A percentile compares a stretch with the other conserved stretches of the same genome.
Evolutionary conservation across 2,797 vertebrate species (phyloP).

Genomic region (Myoxocephalus aenaeus): DNA sequence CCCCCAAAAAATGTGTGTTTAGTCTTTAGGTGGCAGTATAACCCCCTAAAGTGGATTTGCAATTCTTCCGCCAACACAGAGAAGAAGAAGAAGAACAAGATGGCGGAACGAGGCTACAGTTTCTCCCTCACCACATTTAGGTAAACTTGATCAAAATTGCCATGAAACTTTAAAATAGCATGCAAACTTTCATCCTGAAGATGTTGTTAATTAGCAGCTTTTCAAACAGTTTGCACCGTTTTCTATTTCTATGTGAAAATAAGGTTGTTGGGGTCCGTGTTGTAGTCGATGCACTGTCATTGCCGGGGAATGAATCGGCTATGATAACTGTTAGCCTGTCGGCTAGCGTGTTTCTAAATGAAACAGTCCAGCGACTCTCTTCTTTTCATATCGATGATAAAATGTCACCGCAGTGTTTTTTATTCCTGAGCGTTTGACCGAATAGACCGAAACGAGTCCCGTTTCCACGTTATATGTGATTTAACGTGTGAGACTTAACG

Average conservation of each 20-base stretch:
- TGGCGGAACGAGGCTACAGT: constrained; percentile 97
- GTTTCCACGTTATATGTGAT: not conserved
- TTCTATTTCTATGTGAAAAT: not conserved
- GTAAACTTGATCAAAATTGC: constrained; percentile 78
- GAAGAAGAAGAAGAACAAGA: constrained; percentile 78
- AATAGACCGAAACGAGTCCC: not conserved
- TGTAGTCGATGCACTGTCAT: constrained; percentile 77
- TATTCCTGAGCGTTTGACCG: fast-evolving
- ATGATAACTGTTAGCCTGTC: constrained; percentile 54
- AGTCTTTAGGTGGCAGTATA: constrained; percentile 42
- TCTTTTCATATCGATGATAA: fast-evolving
- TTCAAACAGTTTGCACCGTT: fast-evolving
- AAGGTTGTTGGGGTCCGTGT: not conserved
- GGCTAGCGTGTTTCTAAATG: constrained; percentile 8
- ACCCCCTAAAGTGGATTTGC: fast-evolving
- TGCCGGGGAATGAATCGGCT: constrained; percentile 69
- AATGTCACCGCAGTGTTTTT: fast-evolving
- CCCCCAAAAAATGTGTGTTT: not conserved
- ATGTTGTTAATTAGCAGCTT: fast-evolving
- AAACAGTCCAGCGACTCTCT: not conserved
- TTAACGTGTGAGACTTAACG: not conserved
- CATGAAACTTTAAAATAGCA: not conserved
- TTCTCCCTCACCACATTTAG: constrained; percentile 98
- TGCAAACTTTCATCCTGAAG: fast-evolving
- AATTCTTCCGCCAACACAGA: not conserved